A percentile compares a stretch with the other conserved stretches of the same genome.
phyloP scores from a whole-genome alignment of 1,140 invertebrate species.

The Ridgeia piscesae region DNA sequence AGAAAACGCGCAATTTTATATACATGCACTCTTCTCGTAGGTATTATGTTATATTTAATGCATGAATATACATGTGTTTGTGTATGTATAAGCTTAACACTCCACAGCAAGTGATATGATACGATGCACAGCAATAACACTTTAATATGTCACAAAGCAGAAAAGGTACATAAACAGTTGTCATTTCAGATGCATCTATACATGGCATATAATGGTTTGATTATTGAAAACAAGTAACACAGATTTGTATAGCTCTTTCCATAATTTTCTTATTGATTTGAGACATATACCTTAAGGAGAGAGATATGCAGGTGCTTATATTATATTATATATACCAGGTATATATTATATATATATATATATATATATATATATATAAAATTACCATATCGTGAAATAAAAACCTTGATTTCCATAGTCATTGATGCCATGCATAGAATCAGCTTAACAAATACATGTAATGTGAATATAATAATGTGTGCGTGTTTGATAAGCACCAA shows the following conservation, averaged over 20 bases:
- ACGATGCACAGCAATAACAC: background rate
- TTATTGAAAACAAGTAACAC: background rate
- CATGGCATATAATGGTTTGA: background rate
- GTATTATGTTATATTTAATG: background rate
- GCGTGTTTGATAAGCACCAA: background rate
- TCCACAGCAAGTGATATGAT: background rate
- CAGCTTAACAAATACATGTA: background rate
- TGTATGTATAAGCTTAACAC: constrained; percentile 1
- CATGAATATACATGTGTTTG: background rate
- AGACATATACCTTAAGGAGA: background rate
- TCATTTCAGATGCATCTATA: background rate
- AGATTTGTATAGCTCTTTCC: background rate
- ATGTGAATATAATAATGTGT: background rate
- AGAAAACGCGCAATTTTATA: background rate
- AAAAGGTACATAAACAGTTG: background rate
- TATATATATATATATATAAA: background rate
- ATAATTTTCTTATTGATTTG: background rate
- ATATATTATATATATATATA: too few relatives aligned
- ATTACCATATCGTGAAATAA: background rate
- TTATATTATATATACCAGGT: too few relatives aligned
- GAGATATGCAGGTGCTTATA: too few relatives aligned
- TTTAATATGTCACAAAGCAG: background rate
- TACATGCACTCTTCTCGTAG: background rate
- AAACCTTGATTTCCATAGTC: background rate
- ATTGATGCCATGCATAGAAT: background rate